Evolutionary conservation across 2,113 vertebrate genomes (phyloP).

Genomic region (Bostrychus sinensis): DNA sequence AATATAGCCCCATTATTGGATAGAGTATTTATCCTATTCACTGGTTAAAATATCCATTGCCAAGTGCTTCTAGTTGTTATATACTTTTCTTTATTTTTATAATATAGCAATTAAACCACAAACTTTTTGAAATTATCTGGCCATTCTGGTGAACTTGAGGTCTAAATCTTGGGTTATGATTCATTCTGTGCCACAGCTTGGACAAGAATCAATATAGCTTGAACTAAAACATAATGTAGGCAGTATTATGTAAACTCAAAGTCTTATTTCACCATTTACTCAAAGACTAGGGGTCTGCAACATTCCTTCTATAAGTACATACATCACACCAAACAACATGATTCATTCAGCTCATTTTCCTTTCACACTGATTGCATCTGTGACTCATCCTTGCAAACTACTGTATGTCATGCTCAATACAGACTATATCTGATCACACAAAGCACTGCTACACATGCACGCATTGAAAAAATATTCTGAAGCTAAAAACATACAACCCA

Average conservation of each 20-base stretch:
- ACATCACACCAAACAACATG: neutral
- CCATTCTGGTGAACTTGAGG: neutral
- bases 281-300: neutral
- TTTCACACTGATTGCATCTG: neutral
- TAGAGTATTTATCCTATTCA: too few relatives aligned
- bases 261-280: neutral
- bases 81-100: too few relatives aligned
- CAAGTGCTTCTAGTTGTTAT: too few relatives aligned
- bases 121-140: neutral
- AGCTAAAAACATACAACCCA: neutral
- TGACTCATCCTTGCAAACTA: conserved; percentile 1
- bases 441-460: neutral
- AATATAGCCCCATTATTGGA: too few relatives aligned
- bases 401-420: neutral
- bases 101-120: neutral
- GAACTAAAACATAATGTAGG: neutral
- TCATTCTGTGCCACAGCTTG: neutral
- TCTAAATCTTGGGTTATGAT: too few relatives aligned
- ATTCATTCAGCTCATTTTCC: neutral
- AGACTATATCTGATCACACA: neutral
- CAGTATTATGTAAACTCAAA: too few relatives aligned
- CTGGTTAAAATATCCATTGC: too few relatives aligned
- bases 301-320: neutral
- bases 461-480: neutral
- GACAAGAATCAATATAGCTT: neutral